phyloP scores from a whole-genome alignment of 1,140 invertebrate genomes.

The Euwallacea fornicatus region DNA sequence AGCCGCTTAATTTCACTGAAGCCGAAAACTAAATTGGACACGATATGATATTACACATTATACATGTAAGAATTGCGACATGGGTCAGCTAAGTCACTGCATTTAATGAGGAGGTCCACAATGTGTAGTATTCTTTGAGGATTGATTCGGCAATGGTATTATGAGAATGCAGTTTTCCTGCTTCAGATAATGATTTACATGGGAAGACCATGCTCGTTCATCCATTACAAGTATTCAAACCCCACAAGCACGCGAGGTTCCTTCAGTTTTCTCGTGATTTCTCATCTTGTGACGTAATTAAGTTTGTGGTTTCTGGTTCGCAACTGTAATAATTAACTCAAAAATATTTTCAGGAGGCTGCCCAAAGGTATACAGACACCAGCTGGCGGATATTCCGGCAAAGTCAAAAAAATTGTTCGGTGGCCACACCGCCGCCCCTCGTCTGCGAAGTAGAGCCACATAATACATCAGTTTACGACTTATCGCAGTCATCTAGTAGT shows the following conservation, averaged over 20 bases:
- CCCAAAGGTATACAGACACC: conserved; percentile 61
- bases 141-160: too few relatives aligned
- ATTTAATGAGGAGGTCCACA: conserved; percentile 5
- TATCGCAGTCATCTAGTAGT: conserved; percentile 18
- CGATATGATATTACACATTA: conserved; percentile 25
- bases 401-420: conserved; percentile 52
- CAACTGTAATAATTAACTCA: background rate
- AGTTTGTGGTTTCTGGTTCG: background rate
- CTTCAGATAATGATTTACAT: too few relatives aligned
- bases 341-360: conserved; percentile 55
- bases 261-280: too few relatives aligned
- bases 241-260: too few relatives aligned
- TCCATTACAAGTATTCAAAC: too few relatives aligned
- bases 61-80: conserved; percentile 6
- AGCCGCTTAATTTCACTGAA: conserved; percentile 25
- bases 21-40: conserved; percentile 29
- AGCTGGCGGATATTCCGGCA: conserved; percentile 62
- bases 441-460: conserved; percentile 41
- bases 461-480: conserved; percentile 35
- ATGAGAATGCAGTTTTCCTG: too few relatives aligned
- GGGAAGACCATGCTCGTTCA: too few relatives aligned
- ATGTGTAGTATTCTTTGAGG: too few relatives aligned
- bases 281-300: background rate
- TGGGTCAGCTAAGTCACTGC: conserved; percentile 13
- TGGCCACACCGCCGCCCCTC: conserved; percentile 11